Evolutionary conservation across 2,888 invertebrate genomes (phyloP).

Genomic region (Exocentrus adspersus): DNA sequence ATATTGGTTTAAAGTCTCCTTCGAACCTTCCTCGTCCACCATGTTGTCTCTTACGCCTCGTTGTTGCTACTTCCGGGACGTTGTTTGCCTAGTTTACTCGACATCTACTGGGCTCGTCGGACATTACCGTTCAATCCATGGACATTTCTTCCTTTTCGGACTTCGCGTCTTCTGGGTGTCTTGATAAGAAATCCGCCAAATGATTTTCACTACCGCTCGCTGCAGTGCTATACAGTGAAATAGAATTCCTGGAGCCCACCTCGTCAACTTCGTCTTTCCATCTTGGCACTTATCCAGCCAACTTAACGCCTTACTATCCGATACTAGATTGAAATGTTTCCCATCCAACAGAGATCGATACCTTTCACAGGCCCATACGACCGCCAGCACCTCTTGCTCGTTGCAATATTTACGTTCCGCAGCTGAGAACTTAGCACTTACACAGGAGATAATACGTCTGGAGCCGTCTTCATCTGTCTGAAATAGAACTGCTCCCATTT

Average conservation of each 20-base stretch:
- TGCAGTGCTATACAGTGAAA: slow-evolving; percentile 44
- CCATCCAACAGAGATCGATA: background rate
- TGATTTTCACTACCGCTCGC: too few species aligned
- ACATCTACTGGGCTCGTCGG: too few species aligned
- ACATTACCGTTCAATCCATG: too few species aligned
- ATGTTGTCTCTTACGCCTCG: too few species aligned
- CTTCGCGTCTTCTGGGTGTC: too few species aligned
- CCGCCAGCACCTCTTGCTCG: background rate
- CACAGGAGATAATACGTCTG: background rate
- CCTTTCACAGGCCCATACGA: background rate
- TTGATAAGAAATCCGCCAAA: too few species aligned
- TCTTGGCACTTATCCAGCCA: background rate
- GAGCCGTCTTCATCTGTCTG: background rate
- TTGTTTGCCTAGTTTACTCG: too few species aligned
- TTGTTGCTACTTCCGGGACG: too few species aligned
- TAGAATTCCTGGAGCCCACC: slow-evolving; percentile 22
- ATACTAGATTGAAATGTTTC: background rate
- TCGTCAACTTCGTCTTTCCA: background rate
- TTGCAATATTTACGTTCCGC: background rate
- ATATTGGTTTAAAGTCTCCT: too few species aligned
- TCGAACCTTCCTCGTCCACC: too few species aligned
- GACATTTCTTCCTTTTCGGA: too few species aligned
- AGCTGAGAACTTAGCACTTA: background rate
- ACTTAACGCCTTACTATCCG: background rate
- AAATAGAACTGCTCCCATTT: background rate